A percentile compares a stretch with the other conserved stretches of the same genome.
Evolutionary conservation across 2,113 vertebrate species (phyloP).

Genomic region (Microtus pennsylvanicus): DNA sequence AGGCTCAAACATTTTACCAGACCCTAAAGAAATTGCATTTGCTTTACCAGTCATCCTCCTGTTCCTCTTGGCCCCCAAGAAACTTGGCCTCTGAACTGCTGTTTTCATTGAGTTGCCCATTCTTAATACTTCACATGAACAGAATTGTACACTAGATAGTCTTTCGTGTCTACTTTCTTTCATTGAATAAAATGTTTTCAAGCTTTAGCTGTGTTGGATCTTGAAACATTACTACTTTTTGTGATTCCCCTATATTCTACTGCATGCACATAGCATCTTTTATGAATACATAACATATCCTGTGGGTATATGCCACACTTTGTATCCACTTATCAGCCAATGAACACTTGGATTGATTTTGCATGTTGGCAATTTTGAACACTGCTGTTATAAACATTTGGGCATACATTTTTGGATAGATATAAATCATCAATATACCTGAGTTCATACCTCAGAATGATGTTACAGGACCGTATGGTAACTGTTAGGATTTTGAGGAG

Average conservation of each 20-base stretch:
- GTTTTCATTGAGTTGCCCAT: not conserved
- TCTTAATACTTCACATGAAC: not conserved
- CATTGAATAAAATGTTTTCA: not conserved
- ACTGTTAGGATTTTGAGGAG: not conserved
- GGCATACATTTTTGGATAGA: not conserved
- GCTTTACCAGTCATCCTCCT: not conserved
- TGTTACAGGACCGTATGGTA: not conserved
- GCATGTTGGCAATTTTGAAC: slow-evolving; percentile 4
- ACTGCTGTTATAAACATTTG: not conserved
- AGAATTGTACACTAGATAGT: not conserved
- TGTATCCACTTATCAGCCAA: not conserved
- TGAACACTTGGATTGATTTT: not conserved
- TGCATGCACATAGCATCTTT: not conserved
- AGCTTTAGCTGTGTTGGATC: not conserved
- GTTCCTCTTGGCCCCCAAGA: not conserved
- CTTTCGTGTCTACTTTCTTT: slow-evolving; percentile 3
- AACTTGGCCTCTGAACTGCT: not conserved
- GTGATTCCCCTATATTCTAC: not conserved
- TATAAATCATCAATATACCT: not conserved
- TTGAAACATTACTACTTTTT: not conserved
- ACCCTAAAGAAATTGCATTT: not conserved
- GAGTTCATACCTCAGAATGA: not conserved
- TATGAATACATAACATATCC: not conserved
- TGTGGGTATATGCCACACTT: not conserved
- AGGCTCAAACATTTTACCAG: not conserved